phyloP scores from a whole-genome alignment of 1,140 invertebrate genomes.

The Cataglyphis hispanica region DNA sequence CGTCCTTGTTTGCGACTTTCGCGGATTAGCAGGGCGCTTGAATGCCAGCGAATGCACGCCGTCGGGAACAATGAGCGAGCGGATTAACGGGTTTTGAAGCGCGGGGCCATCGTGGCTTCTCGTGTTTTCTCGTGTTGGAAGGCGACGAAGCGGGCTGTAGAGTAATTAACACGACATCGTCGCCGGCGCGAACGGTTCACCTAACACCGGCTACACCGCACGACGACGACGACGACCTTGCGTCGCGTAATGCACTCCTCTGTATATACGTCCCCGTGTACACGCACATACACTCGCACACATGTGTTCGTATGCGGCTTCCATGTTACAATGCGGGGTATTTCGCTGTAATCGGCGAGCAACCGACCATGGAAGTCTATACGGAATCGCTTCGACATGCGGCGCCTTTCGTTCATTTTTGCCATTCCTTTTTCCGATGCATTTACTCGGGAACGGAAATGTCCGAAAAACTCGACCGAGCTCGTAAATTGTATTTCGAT shows the following conservation, averaged over 20 bases:
- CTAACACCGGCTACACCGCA: neutral
- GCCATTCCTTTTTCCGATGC: neutral
- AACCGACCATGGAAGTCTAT: constrained; percentile 24
- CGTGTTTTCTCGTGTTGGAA: constrained; percentile 40
- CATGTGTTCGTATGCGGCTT: neutral
- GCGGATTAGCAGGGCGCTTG: constrained; percentile 55
- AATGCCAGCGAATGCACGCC: constrained; percentile 22
- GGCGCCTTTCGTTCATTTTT: constrained; percentile 20
- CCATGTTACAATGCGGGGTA: constrained; percentile 23
- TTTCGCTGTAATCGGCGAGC: constrained; percentile 19
- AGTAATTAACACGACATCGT: constrained; percentile 64
- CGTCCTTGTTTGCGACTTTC: constrained; percentile 60
- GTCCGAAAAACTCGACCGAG: constrained; percentile 6
- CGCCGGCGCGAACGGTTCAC: constrained; percentile 11
- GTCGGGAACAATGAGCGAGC: constrained; percentile 50
- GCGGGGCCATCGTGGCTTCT: constrained; percentile 7
- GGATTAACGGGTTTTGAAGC: constrained; percentile 60
- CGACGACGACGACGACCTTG: neutral
- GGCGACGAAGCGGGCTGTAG: constrained; percentile 51
- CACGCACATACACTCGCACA: too few species aligned
- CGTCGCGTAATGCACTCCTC: neutral
- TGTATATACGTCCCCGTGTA: too few species aligned
- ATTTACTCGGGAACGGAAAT: neutral
- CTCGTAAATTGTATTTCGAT: constrained; percentile 11
- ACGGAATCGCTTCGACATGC: constrained; percentile 20